Evolutionary conservation across 2,113 vertebrate genomes (phyloP).

Genomic region (Plestiodon gilberti): DNA sequence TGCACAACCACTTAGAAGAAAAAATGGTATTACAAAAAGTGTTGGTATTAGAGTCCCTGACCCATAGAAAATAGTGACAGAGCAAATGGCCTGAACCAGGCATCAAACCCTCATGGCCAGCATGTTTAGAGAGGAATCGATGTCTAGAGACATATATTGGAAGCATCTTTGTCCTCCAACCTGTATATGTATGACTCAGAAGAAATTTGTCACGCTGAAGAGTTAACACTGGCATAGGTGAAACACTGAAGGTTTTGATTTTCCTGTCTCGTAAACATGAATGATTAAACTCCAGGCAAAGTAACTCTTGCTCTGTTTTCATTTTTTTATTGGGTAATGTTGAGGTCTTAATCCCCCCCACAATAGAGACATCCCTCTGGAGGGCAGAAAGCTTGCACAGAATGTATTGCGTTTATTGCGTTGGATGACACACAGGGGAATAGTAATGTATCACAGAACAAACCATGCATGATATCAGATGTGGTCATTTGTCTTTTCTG

Average conservation of each 20-base stretch:
- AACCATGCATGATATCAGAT: slow-evolving; percentile 73
- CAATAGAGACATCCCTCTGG: slow-evolving; percentile 62
- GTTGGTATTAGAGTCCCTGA: background rate
- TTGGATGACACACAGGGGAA: slow-evolving; percentile 66
- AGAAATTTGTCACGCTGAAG: background rate
- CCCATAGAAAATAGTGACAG: background rate
- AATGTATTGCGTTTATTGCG: slow-evolving; percentile 63
- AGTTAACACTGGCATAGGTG: background rate
- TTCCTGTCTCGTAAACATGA: slow-evolving; percentile 44
- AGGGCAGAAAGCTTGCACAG: slow-evolving; percentile 68
- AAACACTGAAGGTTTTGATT: slow-evolving; percentile 36
- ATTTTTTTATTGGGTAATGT: slow-evolving; percentile 59
- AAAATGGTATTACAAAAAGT: background rate
- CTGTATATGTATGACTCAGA: slow-evolving; percentile 40
- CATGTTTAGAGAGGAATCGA: background rate
- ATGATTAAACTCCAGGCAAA: slow-evolving; percentile 56
- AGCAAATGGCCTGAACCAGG: background rate
- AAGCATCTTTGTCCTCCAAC: slow-evolving; percentile 37
- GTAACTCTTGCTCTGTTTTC: slow-evolving; percentile 2
- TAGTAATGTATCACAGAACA: slow-evolving; percentile 68
- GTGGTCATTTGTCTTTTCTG: slow-evolving; percentile 73
- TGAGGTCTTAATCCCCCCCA: slow-evolving; percentile 50
- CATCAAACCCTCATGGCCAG: background rate
- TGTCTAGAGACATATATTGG: slow-evolving; percentile 44
- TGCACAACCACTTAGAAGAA: too few relatives aligned